These are phyloP conservation scores for Thymelicus sylvestris DNA, from an alignment of 2,888 invertebrate species.

Conservation along the genomic window DNA sequence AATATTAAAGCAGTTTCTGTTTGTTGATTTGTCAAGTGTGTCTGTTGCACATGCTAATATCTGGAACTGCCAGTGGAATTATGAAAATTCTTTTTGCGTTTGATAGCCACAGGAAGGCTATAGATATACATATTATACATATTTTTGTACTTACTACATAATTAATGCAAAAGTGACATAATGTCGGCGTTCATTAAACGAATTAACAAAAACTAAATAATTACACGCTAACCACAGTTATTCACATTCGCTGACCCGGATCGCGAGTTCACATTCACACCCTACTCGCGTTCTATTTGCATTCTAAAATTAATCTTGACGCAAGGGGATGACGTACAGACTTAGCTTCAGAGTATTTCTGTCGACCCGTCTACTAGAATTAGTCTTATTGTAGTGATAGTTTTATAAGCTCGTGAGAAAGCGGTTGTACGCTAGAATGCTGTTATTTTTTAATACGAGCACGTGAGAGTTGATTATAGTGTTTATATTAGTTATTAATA, in stretches of 20 bases:
- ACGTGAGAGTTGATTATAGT: too few relatives aligned
- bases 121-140: too few relatives aligned
- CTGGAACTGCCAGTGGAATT: too few relatives aligned
- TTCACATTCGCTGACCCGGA: slow-evolving; percentile 61
- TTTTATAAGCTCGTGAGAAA: slow-evolving; percentile 42
- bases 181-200: too few relatives aligned
- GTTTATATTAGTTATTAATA: too few relatives aligned
- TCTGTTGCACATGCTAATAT: too few relatives aligned
- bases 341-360: slow-evolving; percentile 37
- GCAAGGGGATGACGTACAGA: slow-evolving; percentile 52
- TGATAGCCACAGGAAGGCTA: too few relatives aligned
- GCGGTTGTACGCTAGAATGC: slow-evolving; percentile 1
- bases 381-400: slow-evolving; percentile 36
- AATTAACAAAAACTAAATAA: background rate
- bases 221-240: slow-evolving; percentile 1
- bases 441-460: background rate
- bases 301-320: slow-evolving; percentile 68
- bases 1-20: too few relatives aligned
- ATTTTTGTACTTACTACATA: too few relatives aligned
- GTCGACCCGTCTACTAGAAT: slow-evolving; percentile 29
- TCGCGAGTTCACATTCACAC: slow-evolving; percentile 58
- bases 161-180: too few relatives aligned
- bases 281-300: slow-evolving; percentile 34
- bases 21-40: too few relatives aligned
- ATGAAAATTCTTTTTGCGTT: too few relatives aligned